These are phyloP conservation scores for Dasysyrphus tricinctus DNA, from an alignment of 2,888 invertebrate species.

Conservation along the genomic window DNA sequence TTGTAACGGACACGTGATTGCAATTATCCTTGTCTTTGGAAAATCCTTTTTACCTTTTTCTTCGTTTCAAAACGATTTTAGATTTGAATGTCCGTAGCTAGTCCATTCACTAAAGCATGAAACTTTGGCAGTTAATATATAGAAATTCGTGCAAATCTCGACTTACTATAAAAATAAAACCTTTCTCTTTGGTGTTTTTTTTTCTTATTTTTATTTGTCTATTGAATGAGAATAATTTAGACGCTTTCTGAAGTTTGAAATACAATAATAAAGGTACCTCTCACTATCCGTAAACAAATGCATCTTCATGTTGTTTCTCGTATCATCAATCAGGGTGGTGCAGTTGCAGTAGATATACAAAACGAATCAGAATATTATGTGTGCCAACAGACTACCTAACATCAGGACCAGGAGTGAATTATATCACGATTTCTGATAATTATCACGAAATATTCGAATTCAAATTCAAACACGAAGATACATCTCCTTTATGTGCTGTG, in stretches of 20 bases:
- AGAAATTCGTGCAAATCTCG: constrained; percentile 50
- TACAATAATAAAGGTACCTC: constrained; percentile 3
- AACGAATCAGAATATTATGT: constrained; percentile 46
- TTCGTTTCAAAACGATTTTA: background rate
- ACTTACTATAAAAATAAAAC: constrained; percentile 25
- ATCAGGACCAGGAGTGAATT: constrained; percentile 52
- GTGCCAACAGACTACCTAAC: constrained; percentile 33
- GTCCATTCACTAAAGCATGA: constrained; percentile 1
- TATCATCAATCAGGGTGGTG: constrained; percentile 21
- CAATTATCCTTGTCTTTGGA: constrained; percentile 19
- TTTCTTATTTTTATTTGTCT: constrained; percentile 2
- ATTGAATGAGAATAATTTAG: constrained; percentile 20
- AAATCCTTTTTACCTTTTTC: background rate
- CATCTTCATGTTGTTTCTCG: background rate
- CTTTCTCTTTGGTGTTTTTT: constrained; percentile 27
- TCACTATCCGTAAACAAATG: background rate
- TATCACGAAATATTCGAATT: constrained; percentile 60
- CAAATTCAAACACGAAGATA: constrained; percentile 41
- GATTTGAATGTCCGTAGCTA: constrained; percentile 14
- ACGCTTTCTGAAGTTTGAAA: constrained; percentile 16
- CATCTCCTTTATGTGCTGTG: background rate
- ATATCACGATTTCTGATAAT: constrained; percentile 69
- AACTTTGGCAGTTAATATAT: constrained; percentile 14
- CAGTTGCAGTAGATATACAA: background rate
- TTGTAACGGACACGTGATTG: constrained; percentile 20